Evolutionary conservation across 92 coral and sea anemone species (phyloP), one percentile per base, ranked within the genome.

Genomic region (Nematostella vectensis): DNA sequence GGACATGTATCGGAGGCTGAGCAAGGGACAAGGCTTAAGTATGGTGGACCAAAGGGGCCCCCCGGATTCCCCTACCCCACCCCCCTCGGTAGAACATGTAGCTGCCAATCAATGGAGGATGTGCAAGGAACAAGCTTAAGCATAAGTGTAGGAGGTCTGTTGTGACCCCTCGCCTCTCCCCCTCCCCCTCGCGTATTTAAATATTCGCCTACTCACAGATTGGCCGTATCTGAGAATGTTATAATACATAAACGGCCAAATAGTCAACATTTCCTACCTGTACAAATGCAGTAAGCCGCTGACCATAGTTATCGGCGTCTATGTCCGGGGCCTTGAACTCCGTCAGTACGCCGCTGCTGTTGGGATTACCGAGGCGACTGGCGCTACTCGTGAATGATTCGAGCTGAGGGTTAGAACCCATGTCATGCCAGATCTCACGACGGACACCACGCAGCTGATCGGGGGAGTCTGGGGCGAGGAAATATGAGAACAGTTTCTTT

Each of bases 381-480:
- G 38, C 29, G 44, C 67, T 61, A 23, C 39, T 27, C 36, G 39
- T 44, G 57, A 61, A 61, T 3, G 33, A 45, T 15, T 40, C 17
- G 36, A 61, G 25, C 3, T 61, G 55, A 9, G 44, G n/a, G 37
- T 56, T 47, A 15, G 67, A 40, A 6, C 63, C 33, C 8, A 61
- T 4, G 40, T 48, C 56, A 26, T 10, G 12, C 67, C 67, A 61
- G 15, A 47, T 48, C 45, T 61, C 67, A 61, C 67, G 55, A 13
- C 67, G 67, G 10, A 61, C 67, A n/a, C 67, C 67, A 23, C 45
- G 39, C 11, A 61, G 12, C 27, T 61, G 55, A 45, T 25, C 20
- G 23, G 42, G 50, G 64, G 64, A 58, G 4, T 43, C 64, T 58
- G 12, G 12, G n/a, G n/a, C n/a, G n/a, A n/a, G n/a, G n/a, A n/a